Percentiles rank a stretch among this genome's conserved stretches.
These are phyloP conservation scores for Monodelphis domestica DNA, from an alignment of 2,797 vertebrate species.

Conservation along the genomic window DNA sequence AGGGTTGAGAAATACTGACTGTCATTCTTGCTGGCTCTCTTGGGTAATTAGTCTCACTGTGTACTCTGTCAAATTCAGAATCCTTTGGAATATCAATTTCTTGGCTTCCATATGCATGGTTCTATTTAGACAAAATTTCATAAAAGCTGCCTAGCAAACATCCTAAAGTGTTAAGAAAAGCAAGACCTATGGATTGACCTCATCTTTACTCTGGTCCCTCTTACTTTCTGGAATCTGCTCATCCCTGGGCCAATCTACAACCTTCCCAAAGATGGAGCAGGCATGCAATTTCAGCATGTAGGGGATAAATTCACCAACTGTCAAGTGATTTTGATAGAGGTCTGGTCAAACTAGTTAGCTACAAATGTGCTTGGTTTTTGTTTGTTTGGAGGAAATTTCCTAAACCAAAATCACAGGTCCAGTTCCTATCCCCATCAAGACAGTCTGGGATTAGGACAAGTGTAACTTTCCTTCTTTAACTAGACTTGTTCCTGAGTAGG, in stretches of 20 bases:
- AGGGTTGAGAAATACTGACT: not conserved
- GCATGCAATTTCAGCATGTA: not conserved
- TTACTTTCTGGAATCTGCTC: not conserved
- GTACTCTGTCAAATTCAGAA: slow-evolving; percentile 21
- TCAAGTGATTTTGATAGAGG: not conserved
- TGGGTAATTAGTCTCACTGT: not conserved
- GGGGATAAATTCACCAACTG: not conserved
- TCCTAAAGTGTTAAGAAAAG: not conserved
- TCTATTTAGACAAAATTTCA: slow-evolving; percentile 16
- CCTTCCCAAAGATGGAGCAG: not conserved
- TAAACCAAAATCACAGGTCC: not conserved
- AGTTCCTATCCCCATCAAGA: not conserved
- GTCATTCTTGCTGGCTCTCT: not conserved
- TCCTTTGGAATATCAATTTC: not conserved
- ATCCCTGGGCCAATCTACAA: not conserved
- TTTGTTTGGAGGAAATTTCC: not conserved
- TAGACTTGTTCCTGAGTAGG: not conserved
- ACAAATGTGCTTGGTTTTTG: no score
- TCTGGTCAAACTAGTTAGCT: not conserved
- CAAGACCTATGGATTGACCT: not conserved
- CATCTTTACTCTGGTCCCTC: not conserved
- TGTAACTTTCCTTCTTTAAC: not conserved
- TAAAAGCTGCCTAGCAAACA: not conserved
- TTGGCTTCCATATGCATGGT: not conserved
- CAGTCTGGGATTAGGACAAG: not conserved